Evolutionary conservation across 92 coral and sea anemone genomes (phyloP).

Genomic region (Bergia puertoricense): DNA sequence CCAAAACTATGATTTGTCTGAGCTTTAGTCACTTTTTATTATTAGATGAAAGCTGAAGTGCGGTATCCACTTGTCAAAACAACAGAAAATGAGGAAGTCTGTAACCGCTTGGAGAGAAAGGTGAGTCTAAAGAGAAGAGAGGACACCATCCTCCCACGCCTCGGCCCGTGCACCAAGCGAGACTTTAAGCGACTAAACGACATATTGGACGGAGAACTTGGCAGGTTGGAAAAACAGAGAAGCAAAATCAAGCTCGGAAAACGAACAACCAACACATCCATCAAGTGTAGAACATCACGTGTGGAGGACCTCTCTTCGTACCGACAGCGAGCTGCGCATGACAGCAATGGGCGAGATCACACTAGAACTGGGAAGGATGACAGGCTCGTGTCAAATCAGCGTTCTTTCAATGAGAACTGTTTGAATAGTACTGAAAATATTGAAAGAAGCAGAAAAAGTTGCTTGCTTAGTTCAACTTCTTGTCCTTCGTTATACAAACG

Average conservation of each 20-base stretch:
- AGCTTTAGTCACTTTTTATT: too few species aligned
- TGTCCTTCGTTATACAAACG: neutral
- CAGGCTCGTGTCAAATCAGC: neutral
- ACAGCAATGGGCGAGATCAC: neutral
- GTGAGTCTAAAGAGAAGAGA: conserved; percentile 4
- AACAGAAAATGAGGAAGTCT: neutral
- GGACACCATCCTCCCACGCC: conserved; percentile 19
- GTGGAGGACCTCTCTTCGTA: conserved; percentile 4
- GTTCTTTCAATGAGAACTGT: neutral
- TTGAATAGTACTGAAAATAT: neutral
- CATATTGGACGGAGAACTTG: conserved; percentile 16
- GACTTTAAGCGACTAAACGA: conserved; percentile 31
- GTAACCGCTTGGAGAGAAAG: neutral
- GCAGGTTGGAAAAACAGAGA: conserved; percentile 7
- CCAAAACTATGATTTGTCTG: neutral
- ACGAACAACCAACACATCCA: neutral
- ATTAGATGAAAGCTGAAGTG: conserved; percentile 17
- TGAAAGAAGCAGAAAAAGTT: neutral
- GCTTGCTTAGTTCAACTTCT: neutral
- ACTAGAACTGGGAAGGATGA: neutral
- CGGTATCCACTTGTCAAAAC: conserved; percentile 15
- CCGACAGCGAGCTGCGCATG: conserved; percentile 6
- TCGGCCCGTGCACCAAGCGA: conserved; percentile 27
- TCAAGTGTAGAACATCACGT: neutral
- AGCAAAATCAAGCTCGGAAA: neutral